These are phyloP conservation scores for Rhyacichthys aspro DNA, from an alignment of 2,797 vertebrate species.

Conservation along the genomic window DNA sequence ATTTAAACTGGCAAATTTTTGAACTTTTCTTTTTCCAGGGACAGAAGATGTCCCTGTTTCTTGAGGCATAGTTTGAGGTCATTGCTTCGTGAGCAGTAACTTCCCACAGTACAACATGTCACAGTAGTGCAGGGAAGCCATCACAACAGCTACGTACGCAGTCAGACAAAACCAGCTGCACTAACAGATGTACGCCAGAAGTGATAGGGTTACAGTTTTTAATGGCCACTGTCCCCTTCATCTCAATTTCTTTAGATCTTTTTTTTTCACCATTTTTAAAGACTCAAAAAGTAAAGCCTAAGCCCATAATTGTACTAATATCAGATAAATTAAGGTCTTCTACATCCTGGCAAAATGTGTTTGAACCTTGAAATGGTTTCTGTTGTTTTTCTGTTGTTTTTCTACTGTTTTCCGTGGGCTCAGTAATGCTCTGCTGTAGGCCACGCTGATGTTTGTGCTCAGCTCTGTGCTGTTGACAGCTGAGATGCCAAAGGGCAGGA, in stretches of 20 bases:
- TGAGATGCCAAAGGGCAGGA: conserved; percentile 42
- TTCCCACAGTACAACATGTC: conserved; percentile 63
- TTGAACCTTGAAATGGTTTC: no score
- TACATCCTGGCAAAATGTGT: no score
- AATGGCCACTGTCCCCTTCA: conserved; percentile 21
- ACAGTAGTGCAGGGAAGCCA: conserved; percentile 46
- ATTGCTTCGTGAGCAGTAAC: conserved; percentile 22
- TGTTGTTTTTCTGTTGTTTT: no score
- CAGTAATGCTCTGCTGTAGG: background rate
- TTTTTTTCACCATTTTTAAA: conserved; percentile 25
- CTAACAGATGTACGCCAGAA: conserved; percentile 48
- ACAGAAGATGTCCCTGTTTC: conserved; percentile 23
- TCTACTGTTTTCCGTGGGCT: background rate
- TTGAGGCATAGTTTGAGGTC: conserved; percentile 26
- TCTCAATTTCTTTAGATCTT: conserved; percentile 34
- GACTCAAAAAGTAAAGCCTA: no score
- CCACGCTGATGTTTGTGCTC: conserved; percentile 30
- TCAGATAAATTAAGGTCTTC: no score
- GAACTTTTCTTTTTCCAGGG: conserved; percentile 9
- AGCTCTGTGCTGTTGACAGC: conserved; percentile 23
- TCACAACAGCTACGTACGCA: conserved; percentile 39
- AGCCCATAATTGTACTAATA: no score
- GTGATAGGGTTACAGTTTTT: conserved; percentile 51
- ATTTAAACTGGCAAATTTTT: conserved; percentile 4
- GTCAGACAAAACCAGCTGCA: conserved; percentile 58